phyloP scores from a whole-genome alignment of 1,140 invertebrate genomes.

The Agrypnia vestita region DNA sequence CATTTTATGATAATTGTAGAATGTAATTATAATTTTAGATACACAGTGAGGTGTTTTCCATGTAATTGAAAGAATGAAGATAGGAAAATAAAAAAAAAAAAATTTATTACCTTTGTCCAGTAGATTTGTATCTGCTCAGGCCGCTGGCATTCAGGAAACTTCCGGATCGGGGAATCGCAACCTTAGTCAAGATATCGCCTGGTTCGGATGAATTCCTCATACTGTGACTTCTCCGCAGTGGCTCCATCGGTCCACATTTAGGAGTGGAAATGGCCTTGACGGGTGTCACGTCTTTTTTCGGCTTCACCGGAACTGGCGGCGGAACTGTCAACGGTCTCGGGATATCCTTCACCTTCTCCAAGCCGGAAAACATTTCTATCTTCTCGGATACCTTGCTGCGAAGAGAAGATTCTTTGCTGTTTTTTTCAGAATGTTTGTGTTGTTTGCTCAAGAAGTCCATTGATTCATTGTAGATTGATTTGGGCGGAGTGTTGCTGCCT shows the following conservation, averaged over 20 bases:
- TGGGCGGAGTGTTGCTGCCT: conserved; percentile 67
- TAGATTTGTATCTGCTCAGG: conserved; percentile 79
- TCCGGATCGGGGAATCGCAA: conserved; percentile 86
- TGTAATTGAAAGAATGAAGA: too few species aligned
- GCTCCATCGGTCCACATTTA: conserved; percentile 62
- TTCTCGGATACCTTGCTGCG: conserved; percentile 72
- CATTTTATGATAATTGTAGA: too few species aligned
- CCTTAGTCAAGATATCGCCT: conserved; percentile 87
- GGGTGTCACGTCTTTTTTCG: conserved; percentile 56
- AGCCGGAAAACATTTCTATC: conserved; percentile 71
- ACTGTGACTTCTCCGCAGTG: conserved; percentile 70
- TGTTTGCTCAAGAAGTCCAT: conserved; percentile 59
- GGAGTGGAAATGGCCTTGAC: conserved; percentile 36
- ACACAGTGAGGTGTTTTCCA: too few species aligned
- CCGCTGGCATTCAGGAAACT: conserved; percentile 88
- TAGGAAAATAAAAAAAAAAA: background rate
- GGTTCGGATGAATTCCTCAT: conserved; percentile 69
- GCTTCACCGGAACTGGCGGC: conserved; percentile 70
- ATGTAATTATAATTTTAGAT: too few species aligned
- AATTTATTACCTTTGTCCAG: conserved; percentile 72
- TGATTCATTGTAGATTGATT: conserved; percentile 66
- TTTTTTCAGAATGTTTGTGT: conserved; percentile 60
- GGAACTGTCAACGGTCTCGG: conserved; percentile 69
- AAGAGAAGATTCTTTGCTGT: conserved; percentile 69
- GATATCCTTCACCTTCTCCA: conserved; percentile 72